phyloP scores from a whole-genome alignment of 1,140 invertebrate genomes.

The Drosophila jambulina region DNA sequence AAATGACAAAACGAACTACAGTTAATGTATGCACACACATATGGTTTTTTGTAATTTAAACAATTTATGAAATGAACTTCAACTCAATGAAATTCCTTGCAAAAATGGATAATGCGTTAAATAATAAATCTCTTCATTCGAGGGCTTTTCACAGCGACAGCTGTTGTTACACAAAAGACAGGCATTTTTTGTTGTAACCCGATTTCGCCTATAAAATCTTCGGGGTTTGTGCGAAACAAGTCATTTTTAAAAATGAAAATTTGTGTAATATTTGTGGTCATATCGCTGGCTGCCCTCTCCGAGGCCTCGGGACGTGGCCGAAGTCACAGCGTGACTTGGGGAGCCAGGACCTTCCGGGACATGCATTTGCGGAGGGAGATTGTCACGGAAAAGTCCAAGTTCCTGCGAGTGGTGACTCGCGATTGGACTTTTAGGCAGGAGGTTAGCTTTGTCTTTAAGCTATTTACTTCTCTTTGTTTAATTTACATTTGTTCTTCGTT shows the following conservation, averaged over 20 bases:
- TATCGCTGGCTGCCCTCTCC: conserved; percentile 29
- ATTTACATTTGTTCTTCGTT: background rate
- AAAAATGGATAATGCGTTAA: conserved; percentile 1
- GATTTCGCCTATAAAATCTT: conserved; percentile 32
- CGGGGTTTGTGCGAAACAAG: background rate
- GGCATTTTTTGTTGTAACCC: background rate
- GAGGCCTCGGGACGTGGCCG: conserved; percentile 28
- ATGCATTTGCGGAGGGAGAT: conserved; percentile 74
- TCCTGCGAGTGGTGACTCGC: conserved; percentile 77
- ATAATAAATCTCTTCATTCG: conserved; percentile 1
- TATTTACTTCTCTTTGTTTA: background rate
- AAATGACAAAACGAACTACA: conserved; percentile 6
- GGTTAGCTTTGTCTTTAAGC: conserved; percentile 5
- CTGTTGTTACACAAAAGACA: conserved; percentile 1
- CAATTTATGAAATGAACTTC: conserved; percentile 15
- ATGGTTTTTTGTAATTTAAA: conserved; percentile 17
- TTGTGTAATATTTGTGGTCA: conserved; percentile 11
- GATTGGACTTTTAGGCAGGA: conserved; percentile 57
- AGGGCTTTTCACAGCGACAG: background rate
- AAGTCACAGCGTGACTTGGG: conserved; percentile 76
- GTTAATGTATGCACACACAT: conserved; percentile 10
- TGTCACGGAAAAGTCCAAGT: conserved; percentile 81
- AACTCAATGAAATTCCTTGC: conserved; percentile 7
- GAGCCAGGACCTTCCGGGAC: conserved; percentile 64
- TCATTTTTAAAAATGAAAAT: conserved; percentile 54